Conservation (phyloP, 2,888 invertebrate species). For the Chalcosyrphus nemorum region DNA sequence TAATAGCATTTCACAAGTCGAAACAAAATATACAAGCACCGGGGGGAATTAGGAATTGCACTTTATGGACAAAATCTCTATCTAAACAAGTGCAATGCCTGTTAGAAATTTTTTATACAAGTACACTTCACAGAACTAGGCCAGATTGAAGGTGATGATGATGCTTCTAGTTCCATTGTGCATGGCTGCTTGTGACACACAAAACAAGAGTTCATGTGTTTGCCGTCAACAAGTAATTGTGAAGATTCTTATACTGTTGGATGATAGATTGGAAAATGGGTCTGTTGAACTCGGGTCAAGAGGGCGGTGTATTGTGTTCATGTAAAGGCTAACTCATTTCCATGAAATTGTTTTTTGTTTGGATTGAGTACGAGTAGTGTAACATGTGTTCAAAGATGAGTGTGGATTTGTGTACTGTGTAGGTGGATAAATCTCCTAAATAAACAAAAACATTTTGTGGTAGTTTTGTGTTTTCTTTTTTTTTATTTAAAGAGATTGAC, state of each 20-base stretch:
- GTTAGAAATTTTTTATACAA: background rate
- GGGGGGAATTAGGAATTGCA: no score
- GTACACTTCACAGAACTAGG: conserved; percentile 16
- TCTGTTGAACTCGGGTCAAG: conserved; percentile 4
- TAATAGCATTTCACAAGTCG: no score
- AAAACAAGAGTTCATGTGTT: conserved; percentile 36
- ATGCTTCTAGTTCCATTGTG: conserved; percentile 4
- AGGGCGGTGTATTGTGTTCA: background rate
- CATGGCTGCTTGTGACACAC: conserved; percentile 23
- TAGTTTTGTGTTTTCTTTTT: background rate
- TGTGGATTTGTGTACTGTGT: background rate
- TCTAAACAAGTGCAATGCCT: background rate
- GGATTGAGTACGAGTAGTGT: background rate
- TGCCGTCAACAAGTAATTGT: conserved; percentile 61
- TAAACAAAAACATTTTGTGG: background rate
- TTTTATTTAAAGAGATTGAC: background rate
- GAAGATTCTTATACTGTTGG: conserved; percentile 25
- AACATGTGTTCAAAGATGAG: background rate
- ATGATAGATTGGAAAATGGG: conserved; percentile 9
- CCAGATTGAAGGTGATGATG: conserved; percentile 15
- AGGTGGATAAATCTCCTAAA: background rate
- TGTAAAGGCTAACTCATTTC: background rate
- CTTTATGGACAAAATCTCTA: background rate
- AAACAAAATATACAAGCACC: no score
- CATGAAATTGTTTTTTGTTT: background rate